Percentiles rank a stretch among this genome's conserved stretches.
Evolutionary conservation across 1,140 invertebrate genomes (phyloP).

Genomic region (Polypedilum vanderplanki): DNA sequence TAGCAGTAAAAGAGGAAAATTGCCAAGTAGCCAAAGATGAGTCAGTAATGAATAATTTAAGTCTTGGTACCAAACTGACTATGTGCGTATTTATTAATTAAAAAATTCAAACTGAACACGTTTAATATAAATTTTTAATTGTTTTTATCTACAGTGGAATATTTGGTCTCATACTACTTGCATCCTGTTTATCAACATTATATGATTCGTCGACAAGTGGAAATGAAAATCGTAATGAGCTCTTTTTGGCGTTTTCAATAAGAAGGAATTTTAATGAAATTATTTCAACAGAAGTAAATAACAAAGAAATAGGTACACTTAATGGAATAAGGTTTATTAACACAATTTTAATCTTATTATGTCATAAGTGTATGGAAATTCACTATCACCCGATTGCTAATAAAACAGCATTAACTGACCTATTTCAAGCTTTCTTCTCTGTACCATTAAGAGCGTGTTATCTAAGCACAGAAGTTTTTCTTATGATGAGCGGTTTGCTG

Average conservation of each 20-base stretch:
- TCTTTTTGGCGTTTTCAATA: neutral
- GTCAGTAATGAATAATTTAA: conserved; percentile 33
- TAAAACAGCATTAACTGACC: conserved; percentile 54
- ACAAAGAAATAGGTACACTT: conserved; percentile 51
- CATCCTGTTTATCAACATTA: conserved; percentile 40
- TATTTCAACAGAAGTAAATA: neutral
- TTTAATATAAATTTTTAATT: neutral
- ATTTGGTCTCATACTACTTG: conserved; percentile 39
- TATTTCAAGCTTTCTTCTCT: conserved; percentile 50
- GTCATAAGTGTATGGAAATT: conserved; percentile 59
- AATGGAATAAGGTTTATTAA: conserved; percentile 59
- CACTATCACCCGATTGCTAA: conserved; percentile 58
- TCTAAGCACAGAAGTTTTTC: conserved; percentile 60
- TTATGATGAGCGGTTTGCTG: conserved; percentile 58
- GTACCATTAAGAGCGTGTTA: conserved; percentile 56
- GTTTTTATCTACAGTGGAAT: conserved; percentile 37
- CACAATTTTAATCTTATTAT: conserved; percentile 51
- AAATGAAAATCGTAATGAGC: neutral
- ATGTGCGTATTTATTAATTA: conserved; percentile 41
- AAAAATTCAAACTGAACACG: neutral
- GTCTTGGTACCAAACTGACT: conserved; percentile 44
- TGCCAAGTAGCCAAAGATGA: conserved; percentile 47
- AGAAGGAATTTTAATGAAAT: neutral
- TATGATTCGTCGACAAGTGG: conserved; percentile 34
- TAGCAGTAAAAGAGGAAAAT: conserved; percentile 53